Percentiles rank a stretch among this genome's conserved stretches.
These are phyloP conservation scores for Arctia plantaginis DNA, from an alignment of 2,888 invertebrate genomes.

Conservation along the genomic window DNA sequence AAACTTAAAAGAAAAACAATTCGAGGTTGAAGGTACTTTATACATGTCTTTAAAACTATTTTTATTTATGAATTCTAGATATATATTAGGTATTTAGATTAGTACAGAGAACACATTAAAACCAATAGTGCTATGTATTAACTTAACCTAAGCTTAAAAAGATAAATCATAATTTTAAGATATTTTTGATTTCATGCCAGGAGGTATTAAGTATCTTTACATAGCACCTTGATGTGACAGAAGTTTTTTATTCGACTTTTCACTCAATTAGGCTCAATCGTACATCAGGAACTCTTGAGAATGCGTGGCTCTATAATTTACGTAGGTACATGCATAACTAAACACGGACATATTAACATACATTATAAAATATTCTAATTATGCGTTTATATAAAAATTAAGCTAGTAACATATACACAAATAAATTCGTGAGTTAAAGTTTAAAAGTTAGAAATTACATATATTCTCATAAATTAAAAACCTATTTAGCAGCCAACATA, in stretches of 20 bases:
- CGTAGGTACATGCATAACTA: neutral
- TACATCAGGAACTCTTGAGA: neutral
- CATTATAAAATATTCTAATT: neutral
- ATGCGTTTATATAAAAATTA: conserved; percentile 9
- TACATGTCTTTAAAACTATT: neutral
- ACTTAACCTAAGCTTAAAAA: neutral
- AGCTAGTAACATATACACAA: neutral
- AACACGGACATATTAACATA: conserved; percentile 1
- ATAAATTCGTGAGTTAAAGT: conserved; percentile 2
- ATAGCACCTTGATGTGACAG: neutral
- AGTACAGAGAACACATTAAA: neutral
- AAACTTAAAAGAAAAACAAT: neutral
- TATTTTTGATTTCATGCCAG: neutral
- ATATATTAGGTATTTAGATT: neutral
- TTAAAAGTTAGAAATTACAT: conserved; percentile 7
- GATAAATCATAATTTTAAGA: neutral
- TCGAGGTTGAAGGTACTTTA: neutral
- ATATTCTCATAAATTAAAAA: neutral
- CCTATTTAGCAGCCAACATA: neutral
- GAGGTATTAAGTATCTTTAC: neutral
- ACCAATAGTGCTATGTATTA: neutral
- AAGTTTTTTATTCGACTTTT: neutral
- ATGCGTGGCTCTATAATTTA: neutral
- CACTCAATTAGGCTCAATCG: neutral
- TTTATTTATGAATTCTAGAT: neutral